Conservation (phyloP, 2,113 vertebrate species). For the Vulpes vulpes region DNA sequence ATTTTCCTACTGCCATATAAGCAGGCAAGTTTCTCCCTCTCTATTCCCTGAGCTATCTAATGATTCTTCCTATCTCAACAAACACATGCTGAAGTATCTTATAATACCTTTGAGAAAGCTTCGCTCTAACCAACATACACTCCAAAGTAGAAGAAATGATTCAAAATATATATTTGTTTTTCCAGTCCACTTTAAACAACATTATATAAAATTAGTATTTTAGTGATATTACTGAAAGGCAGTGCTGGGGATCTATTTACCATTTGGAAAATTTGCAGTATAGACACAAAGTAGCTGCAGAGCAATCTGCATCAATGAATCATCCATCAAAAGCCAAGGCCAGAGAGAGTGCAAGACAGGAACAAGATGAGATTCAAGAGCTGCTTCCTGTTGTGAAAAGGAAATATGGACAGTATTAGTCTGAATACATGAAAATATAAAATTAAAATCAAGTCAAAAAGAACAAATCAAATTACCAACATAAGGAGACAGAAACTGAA, state of each 20-base stretch:
- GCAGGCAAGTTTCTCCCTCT: neutral
- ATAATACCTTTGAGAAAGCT: neutral
- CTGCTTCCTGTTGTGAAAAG: conserved; percentile 87
- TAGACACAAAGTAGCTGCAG: conserved; percentile 97
- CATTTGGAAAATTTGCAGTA: conserved; percentile 92
- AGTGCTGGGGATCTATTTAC: conserved; percentile 83
- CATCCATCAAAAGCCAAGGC: conserved; percentile 95
- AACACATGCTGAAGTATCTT: neutral
- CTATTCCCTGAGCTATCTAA: neutral
- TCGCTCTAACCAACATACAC: neutral
- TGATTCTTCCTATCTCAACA: neutral
- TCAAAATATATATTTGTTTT: neutral
- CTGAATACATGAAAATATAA: neutral
- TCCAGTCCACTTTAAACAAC: neutral
- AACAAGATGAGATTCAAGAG: conserved; percentile 90
- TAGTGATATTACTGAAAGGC: neutral
- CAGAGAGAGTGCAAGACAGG: conserved; percentile 91
- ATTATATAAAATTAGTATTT: neutral
- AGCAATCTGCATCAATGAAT: conserved; percentile 90
- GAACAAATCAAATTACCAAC: too few relatives aligned
- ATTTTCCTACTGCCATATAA: neutral
- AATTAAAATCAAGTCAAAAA: neutral
- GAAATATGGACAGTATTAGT: neutral
- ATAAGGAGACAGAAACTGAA: neutral
- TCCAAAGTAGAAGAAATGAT: neutral